These are phyloP conservation scores for Turritopsis rubra DNA, from an alignment of 30 jellyfish, hydroid and myxozoan species.

Conservation along the genomic window DNA sequence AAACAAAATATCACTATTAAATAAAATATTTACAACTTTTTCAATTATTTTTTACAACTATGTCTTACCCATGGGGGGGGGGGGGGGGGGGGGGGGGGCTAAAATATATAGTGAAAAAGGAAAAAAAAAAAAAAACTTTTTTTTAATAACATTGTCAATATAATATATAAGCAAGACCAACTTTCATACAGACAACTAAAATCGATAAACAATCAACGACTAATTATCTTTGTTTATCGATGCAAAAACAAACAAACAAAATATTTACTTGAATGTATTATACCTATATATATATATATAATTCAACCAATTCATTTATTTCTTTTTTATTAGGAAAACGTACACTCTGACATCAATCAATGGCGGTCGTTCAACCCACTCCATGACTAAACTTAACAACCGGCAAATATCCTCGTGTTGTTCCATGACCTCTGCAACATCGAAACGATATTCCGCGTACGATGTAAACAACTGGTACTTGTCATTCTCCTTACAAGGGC, in stretches of 20 bases:
- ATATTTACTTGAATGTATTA: too few relatives aligned
- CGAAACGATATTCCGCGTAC: constrained; percentile 85
- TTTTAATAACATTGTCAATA: background rate
- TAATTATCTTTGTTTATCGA: too few relatives aligned
- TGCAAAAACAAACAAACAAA: background rate
- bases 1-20: background rate
- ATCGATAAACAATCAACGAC: too few relatives aligned
- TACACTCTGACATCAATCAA: constrained; percentile 80
- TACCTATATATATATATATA: too few relatives aligned
- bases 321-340: constrained; percentile 65
- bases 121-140: too few relatives aligned
- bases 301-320: constrained; percentile 9
- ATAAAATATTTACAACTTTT: background rate
- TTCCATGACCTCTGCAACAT: constrained; percentile 55
- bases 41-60: background rate
- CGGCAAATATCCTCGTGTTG: constrained; percentile 54
- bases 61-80: background rate
- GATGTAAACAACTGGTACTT: constrained; percentile 58
- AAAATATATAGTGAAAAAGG: background rate
- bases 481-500: constrained; percentile 58
- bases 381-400: constrained; percentile 52
- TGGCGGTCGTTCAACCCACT: constrained; percentile 99
- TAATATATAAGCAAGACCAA: too few relatives aligned
- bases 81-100: background rate
- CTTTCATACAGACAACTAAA: background rate